Evolutionary conservation across 2,113 vertebrate genomes (phyloP), one percentile per base, ranked within the genome.

Genomic region (Nothobranchius furzeri): DNA sequence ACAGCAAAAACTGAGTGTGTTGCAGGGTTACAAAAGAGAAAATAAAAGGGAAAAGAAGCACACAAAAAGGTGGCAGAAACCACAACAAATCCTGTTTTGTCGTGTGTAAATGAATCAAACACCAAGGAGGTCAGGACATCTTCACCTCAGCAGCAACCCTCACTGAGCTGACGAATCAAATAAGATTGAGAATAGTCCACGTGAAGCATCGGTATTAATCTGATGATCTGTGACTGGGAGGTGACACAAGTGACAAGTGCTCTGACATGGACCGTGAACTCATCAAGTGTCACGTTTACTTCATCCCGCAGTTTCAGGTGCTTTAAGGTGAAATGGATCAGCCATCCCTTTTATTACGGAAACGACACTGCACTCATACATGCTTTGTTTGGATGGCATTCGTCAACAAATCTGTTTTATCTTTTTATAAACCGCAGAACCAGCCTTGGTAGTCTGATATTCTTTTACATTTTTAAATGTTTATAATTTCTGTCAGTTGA

Each of bases 61-160:
- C 30, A 30, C 30, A 30, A 64, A 57, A 51, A 71, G 72, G 72
- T 40, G 60, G 62, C 74, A 76, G 70, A 60, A 60, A 66, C 64
- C 68, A 40, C 76, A 68, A 58, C 42, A 76, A 83, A 80, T 83
- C 53, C 79, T 70, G 36, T 74, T 84, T 82, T 69, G 79, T 80
- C 76, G 84, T 82, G 89, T 76, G 66, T 86, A 88, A 88, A 90
- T 88, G 79, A 85, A 77, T 85, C 60, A 74, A 79, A 84, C 74
- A 61, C 59, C 30, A 78, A 54, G 54, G 72, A 83, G 88, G 87
- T 88, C 86, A 87, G 76, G 70, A 63, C 68, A 64, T 68, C 80
- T 80, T 74, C 71, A 85, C 73, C 84, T 82, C 74, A n/a, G 74
- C 2, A 14, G 75, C 13, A 60, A 84, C 82, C 37, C 81, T 73